Base-by-base conservation (phyloP, 2,888 invertebrate genomes). In the Lacanobia oleracea region DNA sequence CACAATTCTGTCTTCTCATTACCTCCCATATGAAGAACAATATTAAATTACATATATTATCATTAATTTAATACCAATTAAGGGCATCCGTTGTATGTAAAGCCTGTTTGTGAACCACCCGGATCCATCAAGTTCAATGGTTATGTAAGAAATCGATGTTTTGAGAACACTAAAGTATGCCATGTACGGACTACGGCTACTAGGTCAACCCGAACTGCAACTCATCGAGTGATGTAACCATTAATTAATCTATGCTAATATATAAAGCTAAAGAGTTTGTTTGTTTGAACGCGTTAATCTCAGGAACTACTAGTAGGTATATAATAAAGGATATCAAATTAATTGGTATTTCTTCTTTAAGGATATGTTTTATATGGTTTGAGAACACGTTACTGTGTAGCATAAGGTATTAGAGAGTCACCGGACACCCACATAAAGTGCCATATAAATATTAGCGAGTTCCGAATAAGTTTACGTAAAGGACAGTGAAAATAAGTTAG, bases 401-500 rank as follows among this genome's bases (percentile, higher is more conserved):
- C 21, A 5, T 59, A 59, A 21, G 43, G 53, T 37, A 45, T 70
- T 66, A 77, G 50, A 78, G 71, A 66, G 48, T 12, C 23, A 23
- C 27, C 18, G 6, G 1, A 54, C 43, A 33, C 81, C 82, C 43
- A 77, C 79, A 21, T n/a, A 21, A 40, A 56, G 43, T 27, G 9
- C 56, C 62, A 66, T 67, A 71, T 57, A 18, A 50, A 59, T 70
- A 40, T 69, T 21, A 51, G 53, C 61, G 12, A 53, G 43, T 72
- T 23, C 40, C 40, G 54, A 74, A 60, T 75, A 86, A 84, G 82
- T 85, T 84, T 85, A 87, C 87, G 87, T 79, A 65, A 72, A 80
- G 81, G 76, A 80, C 77, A 81, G 89, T 87, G 90, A 89, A 90
- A 91, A 90, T 88, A 82, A 80, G 73, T 83, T 72, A 91, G 91